phyloP scores from a whole-genome alignment of 1,140 invertebrate species.

The Halesus radiatus region DNA sequence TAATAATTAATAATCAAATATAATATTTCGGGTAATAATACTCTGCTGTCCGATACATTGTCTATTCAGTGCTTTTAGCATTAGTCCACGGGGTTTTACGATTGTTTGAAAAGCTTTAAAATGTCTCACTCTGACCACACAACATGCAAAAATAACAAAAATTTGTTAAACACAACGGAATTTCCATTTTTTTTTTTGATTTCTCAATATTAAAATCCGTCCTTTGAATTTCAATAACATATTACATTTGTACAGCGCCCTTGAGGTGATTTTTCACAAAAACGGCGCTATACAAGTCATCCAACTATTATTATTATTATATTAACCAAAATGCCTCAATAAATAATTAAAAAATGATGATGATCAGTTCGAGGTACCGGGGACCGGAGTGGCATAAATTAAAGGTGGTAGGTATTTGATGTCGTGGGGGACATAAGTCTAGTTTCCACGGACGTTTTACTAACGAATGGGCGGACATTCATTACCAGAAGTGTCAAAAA shows the following conservation, averaged over 20 bases:
- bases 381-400: slow-evolving; percentile 50
- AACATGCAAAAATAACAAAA: background rate
- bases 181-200: background rate
- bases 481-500: slow-evolving; percentile 46
- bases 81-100: too few species aligned
- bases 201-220: background rate
- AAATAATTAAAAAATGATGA: background rate
- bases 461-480: slow-evolving; percentile 57
- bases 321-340: slow-evolving; percentile 1
- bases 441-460: slow-evolving; percentile 55
- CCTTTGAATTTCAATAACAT: background rate
- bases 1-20: too few species aligned
- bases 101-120: background rate
- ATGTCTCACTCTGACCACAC: background rate
- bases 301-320: too few species aligned
- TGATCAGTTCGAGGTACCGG: slow-evolving; percentile 38
- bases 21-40: too few species aligned
- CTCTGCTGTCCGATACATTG: too few species aligned
- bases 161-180: background rate
- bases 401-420: too few species aligned
- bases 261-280: too few species aligned
- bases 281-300: too few species aligned
- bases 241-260: too few species aligned
- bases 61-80: too few species aligned
- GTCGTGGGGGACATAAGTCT: too few species aligned